phyloP scores from a whole-genome alignment of 2,888 invertebrate species.

The Ophion costatus region DNA sequence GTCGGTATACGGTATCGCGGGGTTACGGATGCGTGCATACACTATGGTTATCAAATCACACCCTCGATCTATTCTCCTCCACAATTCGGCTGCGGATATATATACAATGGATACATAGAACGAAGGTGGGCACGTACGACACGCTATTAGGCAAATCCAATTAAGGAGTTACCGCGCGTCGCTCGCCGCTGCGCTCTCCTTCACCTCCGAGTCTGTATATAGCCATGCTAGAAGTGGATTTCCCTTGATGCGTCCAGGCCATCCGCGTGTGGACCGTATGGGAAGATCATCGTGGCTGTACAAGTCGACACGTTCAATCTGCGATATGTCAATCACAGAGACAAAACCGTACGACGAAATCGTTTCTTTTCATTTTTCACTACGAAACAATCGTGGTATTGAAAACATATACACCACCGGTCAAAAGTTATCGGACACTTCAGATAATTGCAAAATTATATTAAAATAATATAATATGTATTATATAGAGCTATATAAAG shows the following conservation, averaged over 20 bases:
- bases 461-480: too few species aligned
- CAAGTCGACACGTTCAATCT: background rate
- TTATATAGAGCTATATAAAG: too few species aligned
- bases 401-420: too few species aligned
- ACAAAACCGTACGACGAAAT: background rate
- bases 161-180: conserved; percentile 66
- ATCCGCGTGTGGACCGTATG: background rate
- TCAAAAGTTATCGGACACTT: too few species aligned
- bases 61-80: conserved; percentile 1
- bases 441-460: too few species aligned
- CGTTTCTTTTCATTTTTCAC: too few species aligned
- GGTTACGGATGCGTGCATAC: conserved; percentile 45
- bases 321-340: background rate
- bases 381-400: too few species aligned
- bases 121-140: conserved; percentile 64
- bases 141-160: conserved; percentile 73
- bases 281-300: conserved; percentile 13
- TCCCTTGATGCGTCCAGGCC: conserved; percentile 25
- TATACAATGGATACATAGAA: conserved; percentile 33
- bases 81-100: conserved; percentile 8
- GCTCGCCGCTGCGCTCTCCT: background rate
- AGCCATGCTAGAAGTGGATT: conserved; percentile 48
- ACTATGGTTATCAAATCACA: conserved; percentile 36
- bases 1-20: conserved; percentile 7
- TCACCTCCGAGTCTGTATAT: background rate